A percentile compares a stretch with the other conserved stretches of the same genome.
Conservation (phyloP, 2,888 invertebrate genomes). For the Apoda limacodes region DNA sequence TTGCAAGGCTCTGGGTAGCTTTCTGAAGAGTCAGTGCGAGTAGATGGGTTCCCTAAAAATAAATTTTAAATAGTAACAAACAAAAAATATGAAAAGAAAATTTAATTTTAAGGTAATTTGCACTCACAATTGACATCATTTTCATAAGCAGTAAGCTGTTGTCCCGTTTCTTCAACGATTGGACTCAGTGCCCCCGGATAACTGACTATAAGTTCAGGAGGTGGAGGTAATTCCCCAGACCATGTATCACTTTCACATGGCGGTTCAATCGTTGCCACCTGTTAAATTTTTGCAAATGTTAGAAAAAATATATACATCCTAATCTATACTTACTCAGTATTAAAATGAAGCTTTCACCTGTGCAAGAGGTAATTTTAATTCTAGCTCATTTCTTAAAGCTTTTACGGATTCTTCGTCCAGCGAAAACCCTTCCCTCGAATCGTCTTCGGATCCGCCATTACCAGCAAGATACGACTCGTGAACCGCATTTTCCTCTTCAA, state of each 20-base stretch:
- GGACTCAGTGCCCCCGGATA: constrained; percentile 57
- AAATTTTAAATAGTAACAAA: too few species aligned
- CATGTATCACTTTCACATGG: constrained; percentile 20
- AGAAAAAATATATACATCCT: too few species aligned
- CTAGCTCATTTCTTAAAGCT: constrained; percentile 77
- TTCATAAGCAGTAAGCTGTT: constrained; percentile 53
- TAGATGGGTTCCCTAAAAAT: constrained; percentile 43
- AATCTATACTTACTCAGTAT: too few species aligned
- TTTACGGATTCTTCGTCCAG: constrained; percentile 79
- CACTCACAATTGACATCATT: constrained; percentile 49
- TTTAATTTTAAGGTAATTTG: background rate
- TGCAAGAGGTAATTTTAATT: constrained; percentile 77
- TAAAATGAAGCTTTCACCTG: too few species aligned
- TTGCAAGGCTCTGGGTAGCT: constrained; percentile 61
- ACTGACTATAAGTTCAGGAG: constrained; percentile 47
- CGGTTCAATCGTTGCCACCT: constrained; percentile 48
- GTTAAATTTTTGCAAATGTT: constrained; percentile 1
- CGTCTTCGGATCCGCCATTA: constrained; percentile 62
- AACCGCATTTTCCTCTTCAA: constrained; percentile 34
- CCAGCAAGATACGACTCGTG: constrained; percentile 51
- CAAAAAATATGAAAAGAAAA: background rate
- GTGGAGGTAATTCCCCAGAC: constrained; percentile 30
- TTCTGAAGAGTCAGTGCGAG: constrained; percentile 52
- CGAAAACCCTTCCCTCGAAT: constrained; percentile 67
- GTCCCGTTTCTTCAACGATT: constrained; percentile 53